These are phyloP conservation scores for Patella pellucida DNA, from an alignment of 2,888 invertebrate genomes.

Conservation along the genomic window DNA sequence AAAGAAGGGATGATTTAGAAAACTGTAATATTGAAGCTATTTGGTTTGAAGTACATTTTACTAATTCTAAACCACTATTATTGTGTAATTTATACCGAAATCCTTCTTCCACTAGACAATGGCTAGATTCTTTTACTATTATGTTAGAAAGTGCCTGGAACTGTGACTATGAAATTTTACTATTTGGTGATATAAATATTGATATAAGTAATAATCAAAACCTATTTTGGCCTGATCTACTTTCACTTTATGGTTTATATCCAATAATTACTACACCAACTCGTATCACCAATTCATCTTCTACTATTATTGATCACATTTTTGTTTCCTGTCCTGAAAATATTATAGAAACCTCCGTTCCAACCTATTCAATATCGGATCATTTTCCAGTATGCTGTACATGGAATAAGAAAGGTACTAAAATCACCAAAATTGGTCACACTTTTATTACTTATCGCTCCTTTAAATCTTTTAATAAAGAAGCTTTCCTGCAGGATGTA, in stretches of 20 bases:
- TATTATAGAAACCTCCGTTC: neutral
- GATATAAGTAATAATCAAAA: neutral
- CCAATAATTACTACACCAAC: neutral
- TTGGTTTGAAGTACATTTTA: neutral
- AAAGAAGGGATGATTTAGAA: neutral
- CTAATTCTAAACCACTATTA: neutral
- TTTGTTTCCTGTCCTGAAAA: neutral
- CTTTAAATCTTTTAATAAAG: neutral
- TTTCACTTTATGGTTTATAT: neutral
- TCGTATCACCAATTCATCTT: neutral
- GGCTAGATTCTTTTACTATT: neutral
- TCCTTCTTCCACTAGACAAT: neutral
- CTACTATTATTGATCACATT: slow-evolving; percentile 5
- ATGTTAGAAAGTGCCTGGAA: neutral
- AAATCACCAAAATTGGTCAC: too few species aligned
- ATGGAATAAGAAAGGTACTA: too few species aligned
- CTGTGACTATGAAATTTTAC: neutral
- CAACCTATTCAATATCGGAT: neutral
- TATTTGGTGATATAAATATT: neutral
- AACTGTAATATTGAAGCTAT: neutral
- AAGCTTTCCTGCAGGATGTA: neutral
- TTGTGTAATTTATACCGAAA: neutral
- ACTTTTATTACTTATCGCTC: neutral
- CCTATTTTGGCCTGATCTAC: neutral
- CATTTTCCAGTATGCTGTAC: too few species aligned